Evolutionary conservation across 2,888 invertebrate species (phyloP).

Genomic region (Zelleria hepariella): DNA sequence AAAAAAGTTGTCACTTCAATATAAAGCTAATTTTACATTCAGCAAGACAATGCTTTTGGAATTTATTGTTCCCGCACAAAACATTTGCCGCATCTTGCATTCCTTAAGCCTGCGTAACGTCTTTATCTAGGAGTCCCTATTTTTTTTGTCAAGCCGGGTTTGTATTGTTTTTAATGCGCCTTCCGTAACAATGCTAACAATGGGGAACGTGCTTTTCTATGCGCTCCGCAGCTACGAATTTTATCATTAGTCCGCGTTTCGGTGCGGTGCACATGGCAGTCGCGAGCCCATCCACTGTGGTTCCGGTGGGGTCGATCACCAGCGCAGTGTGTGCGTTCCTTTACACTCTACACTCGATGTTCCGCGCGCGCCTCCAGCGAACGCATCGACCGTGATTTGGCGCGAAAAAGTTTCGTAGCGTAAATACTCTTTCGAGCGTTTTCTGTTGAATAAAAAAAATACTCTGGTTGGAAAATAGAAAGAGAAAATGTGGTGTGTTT

Average conservation of each 20-base stretch:
- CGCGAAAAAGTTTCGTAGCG: constrained; percentile 31
- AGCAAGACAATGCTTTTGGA: not conserved
- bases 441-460: no score
- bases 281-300: constrained; percentile 66
- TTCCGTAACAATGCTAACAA: constrained; percentile 48
- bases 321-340: constrained; percentile 45
- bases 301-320: constrained; percentile 73
- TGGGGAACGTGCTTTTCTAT: constrained; percentile 54
- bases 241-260: constrained; percentile 49
- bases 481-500: not conserved
- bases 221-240: constrained; percentile 57
- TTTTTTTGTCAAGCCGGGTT: constrained; percentile 28
- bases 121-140: constrained; percentile 32
- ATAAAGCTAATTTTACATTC: not conserved
- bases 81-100: constrained; percentile 12
- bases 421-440: not conserved
- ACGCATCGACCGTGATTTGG: constrained; percentile 30
- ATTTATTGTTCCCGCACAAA: not conserved
- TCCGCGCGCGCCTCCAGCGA: constrained; percentile 34
- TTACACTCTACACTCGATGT: constrained; percentile 41
- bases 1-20: not conserved
- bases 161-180: constrained; percentile 43
- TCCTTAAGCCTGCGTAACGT: constrained; percentile 41
- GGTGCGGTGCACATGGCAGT: constrained; percentile 67
- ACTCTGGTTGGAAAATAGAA: not conserved